Conservation (phyloP, 2,888 invertebrate genomes). For the Lasioglossum figueresi region DNA sequence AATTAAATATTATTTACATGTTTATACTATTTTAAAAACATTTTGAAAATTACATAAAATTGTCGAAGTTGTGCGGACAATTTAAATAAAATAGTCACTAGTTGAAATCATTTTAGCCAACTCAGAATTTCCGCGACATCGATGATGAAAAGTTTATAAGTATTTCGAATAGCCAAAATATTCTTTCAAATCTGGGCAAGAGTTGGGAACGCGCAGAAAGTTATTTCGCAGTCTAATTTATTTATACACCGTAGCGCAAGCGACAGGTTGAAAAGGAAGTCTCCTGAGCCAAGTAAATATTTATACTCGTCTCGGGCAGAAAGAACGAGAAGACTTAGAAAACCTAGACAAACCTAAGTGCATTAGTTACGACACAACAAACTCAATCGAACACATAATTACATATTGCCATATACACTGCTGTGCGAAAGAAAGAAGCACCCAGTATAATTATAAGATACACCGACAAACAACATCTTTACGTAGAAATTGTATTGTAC, state of each 20-base stretch:
- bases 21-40: neutral
- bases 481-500: no score
- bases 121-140: neutral
- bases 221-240: neutral
- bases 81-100: neutral
- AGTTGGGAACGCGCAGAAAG: neutral
- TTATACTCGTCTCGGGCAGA: neutral
- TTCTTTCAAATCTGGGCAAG: neutral
- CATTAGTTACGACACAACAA: no score
- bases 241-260: neutral
- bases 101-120: neutral
- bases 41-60: neutral
- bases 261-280: neutral
- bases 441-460: no score
- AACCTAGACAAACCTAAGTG: no score
- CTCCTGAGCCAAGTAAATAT: neutral
- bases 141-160: neutral
- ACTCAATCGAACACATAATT: no score
- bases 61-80: neutral
- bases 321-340: no score
- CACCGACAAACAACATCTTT: no score
- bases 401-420: no score
- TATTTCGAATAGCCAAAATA: neutral
- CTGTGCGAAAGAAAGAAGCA: no score
- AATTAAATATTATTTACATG: no score